These are phyloP conservation scores for Carduelis carduelis DNA, from an alignment of 2,797 vertebrate genomes.

Conservation along the genomic window DNA sequence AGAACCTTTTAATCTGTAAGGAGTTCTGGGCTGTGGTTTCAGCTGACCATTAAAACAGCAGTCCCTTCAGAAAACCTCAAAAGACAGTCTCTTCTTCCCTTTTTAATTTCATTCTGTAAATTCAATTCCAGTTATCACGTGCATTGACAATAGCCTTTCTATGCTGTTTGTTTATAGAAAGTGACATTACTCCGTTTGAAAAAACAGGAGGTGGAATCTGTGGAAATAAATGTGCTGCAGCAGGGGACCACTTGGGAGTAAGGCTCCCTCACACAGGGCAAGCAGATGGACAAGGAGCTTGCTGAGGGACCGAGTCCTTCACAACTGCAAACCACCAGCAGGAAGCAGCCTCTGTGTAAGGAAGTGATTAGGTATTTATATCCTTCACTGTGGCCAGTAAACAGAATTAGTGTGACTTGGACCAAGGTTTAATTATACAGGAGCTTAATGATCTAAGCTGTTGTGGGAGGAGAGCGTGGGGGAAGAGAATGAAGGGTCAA, in stretches of 20 bases:
- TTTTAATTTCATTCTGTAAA: neutral
- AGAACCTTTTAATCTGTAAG: neutral
- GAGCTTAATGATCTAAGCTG: constrained; percentile 73
- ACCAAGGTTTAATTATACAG: constrained; percentile 76
- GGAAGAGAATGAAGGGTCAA: constrained; percentile 60
- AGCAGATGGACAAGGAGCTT: neutral
- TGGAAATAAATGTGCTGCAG: constrained; percentile 4
- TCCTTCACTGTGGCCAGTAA: constrained; percentile 69
- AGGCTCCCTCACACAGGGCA: neutral
- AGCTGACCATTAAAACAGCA: neutral
- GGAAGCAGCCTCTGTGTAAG: constrained; percentile 72
- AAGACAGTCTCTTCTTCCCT: neutral
- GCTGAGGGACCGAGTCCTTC: neutral
- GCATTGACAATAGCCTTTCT: neutral
- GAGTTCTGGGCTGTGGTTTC: neutral
- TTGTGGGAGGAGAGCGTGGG: constrained; percentile 71
- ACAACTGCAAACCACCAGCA: constrained; percentile 67
- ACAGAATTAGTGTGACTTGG: constrained; percentile 70
- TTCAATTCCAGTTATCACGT: neutral
- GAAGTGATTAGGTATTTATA: constrained; percentile 77
- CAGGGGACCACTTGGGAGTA: constrained; percentile 5
- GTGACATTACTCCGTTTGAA: neutral
- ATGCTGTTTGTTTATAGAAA: constrained; percentile 7
- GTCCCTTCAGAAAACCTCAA: neutral
- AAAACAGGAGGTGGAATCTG: neutral